Percentiles rank a stretch among this genome's conserved stretches.
These are phyloP conservation scores for Patiria pectinifera DNA, from an alignment of 53 echinoderm and acorn worm genomes.

Conservation along the genomic window DNA sequence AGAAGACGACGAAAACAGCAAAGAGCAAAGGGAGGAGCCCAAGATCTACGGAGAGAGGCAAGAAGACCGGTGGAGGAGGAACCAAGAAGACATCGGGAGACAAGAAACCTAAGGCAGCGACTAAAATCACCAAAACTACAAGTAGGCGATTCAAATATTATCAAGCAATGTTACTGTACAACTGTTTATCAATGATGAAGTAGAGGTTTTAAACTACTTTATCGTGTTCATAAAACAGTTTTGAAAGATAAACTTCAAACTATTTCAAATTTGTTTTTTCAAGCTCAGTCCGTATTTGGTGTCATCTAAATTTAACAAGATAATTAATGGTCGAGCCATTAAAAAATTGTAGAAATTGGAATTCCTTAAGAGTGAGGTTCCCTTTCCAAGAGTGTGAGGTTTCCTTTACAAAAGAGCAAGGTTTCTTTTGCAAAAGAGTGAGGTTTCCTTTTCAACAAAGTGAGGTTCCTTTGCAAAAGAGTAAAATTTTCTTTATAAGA, in stretches of 20 bases:
- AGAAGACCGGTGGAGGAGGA: constrained; percentile 2
- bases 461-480: no score
- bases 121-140: constrained; percentile 3
- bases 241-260: neutral
- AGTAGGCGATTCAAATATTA: neutral
- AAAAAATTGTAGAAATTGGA: no score
- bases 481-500: no score
- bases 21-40: constrained; percentile 65
- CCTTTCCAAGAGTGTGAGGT: no score
- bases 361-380: no score
- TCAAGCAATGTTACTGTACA: neutral
- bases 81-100: constrained; percentile 26
- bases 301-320: no score
- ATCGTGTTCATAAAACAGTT: neutral
- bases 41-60: constrained; percentile 33
- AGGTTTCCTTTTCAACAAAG: no score
- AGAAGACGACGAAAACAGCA: constrained; percentile 34
- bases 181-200: neutral
- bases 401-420: no score
- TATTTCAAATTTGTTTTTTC: no score
- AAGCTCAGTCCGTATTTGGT: no score
- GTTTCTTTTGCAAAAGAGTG: no score
- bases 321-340: no score
- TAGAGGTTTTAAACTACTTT: neutral
- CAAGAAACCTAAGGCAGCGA: constrained; percentile 31